Evolutionary conservation across 2,113 vertebrate genomes (phyloP).

Genomic region (Uropsilus gracilis): DNA sequence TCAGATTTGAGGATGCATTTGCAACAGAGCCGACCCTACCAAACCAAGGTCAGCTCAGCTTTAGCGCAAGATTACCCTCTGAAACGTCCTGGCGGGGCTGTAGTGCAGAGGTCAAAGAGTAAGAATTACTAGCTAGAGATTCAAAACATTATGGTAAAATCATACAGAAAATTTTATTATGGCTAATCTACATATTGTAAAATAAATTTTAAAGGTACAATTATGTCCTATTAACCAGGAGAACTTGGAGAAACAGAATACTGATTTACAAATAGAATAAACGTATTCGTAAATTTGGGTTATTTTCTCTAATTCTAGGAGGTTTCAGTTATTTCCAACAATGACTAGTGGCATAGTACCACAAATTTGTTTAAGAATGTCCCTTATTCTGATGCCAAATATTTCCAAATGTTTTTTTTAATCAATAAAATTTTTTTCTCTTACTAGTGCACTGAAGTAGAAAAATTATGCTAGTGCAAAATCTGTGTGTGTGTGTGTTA

Average conservation of each 20-base stretch:
- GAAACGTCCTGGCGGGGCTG: background rate
- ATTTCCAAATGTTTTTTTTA: background rate
- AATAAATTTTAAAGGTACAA: conserved; percentile 20
- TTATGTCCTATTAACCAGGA: background rate
- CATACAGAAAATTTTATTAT: background rate
- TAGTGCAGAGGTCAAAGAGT: background rate
- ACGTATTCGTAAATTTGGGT: background rate
- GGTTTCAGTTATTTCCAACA: background rate
- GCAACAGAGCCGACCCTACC: background rate
- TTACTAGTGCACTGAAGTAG: conserved; percentile 4
- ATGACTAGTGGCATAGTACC: background rate
- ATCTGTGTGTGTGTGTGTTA: background rate
- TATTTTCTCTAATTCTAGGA: background rate
- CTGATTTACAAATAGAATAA: background rate
- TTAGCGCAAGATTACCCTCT: background rate
- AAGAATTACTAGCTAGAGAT: background rate
- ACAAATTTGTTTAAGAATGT: conserved; percentile 46
- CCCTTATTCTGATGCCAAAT: background rate
- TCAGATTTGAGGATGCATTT: conserved; percentile 17
- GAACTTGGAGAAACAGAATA: background rate
- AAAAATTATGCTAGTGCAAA: background rate
- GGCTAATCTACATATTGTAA: background rate
- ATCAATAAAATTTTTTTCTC: background rate
- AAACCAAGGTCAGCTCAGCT: background rate
- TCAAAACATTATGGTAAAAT: background rate